Evolutionary conservation across 2,888 invertebrate genomes (phyloP).

Genomic region (Eupithecia tripunctaria): DNA sequence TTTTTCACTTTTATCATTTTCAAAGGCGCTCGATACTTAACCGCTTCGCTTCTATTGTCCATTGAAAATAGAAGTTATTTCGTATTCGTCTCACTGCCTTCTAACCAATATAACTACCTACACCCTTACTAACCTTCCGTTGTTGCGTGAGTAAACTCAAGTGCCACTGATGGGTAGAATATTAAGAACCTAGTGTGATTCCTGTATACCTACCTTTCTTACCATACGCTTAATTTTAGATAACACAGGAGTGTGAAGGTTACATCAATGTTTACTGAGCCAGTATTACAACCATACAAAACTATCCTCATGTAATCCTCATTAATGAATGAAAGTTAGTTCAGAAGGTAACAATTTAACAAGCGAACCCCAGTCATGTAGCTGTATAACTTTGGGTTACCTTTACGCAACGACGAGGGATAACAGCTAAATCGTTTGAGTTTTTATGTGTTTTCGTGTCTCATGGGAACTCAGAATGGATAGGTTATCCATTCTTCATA

Average conservation of each 20-base stretch:
- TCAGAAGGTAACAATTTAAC: slow-evolving; percentile 27
- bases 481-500: no score
- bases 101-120: background rate
- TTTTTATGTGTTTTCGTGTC: background rate
- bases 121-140: background rate
- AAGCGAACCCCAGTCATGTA: slow-evolving; percentile 25
- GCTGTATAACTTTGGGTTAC: slow-evolving; percentile 25
- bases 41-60: no score
- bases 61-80: no score
- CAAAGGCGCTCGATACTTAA: no score
- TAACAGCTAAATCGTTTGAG: slow-evolving; percentile 14
- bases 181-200: background rate
- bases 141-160: background rate
- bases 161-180: background rate
- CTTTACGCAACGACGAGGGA: slow-evolving; percentile 8
- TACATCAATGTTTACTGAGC: slow-evolving; percentile 3
- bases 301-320: slow-evolving; percentile 33
- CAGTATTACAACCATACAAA: slow-evolving; percentile 32
- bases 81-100: background rate
- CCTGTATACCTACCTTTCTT: background rate
- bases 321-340: slow-evolving; percentile 38
- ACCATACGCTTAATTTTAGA: background rate
- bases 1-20: no score
- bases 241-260: background rate
- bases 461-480: background rate